phyloP scores from a whole-genome alignment of 2,113 vertebrate genomes.

The Phycodurus eques region DNA sequence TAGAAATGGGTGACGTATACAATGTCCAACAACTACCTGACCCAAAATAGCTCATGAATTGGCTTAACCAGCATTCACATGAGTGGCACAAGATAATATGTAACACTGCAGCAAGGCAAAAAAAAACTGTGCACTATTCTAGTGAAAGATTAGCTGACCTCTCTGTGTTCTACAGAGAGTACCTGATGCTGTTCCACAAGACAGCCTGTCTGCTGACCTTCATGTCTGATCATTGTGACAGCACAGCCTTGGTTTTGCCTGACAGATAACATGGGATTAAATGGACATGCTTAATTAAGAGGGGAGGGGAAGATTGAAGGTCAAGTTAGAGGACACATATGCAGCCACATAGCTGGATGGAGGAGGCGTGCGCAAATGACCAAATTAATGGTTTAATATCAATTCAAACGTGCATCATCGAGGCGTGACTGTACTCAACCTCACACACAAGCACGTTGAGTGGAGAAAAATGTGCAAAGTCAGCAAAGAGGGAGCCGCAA shows the following conservation, averaged over 20 bases:
- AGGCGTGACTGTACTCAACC: background rate
- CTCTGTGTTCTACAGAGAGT: slow-evolving; percentile 35
- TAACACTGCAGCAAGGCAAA: too few species aligned
- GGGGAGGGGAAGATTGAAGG: slow-evolving; percentile 35
- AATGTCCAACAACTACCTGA: too few species aligned
- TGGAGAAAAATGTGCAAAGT: background rate
- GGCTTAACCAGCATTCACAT: too few species aligned
- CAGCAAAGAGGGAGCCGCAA: slow-evolving; percentile 10
- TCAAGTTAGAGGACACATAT: slow-evolving; percentile 27
- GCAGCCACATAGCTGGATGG: slow-evolving; percentile 1
- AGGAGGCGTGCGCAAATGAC: background rate
- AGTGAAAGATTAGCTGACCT: slow-evolving; percentile 40
- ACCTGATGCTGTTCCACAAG: slow-evolving; percentile 39
- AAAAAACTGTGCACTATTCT: background rate
- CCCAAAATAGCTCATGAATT: too few species aligned
- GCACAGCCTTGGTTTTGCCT: slow-evolving; percentile 6
- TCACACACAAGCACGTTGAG: background rate
- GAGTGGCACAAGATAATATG: too few species aligned
- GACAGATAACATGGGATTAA: slow-evolving; percentile 1
- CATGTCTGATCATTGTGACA: slow-evolving; percentile 29
- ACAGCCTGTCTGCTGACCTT: slow-evolving; percentile 57
- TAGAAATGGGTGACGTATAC: too few species aligned
- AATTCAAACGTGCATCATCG: background rate
- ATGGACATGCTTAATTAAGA: background rate
- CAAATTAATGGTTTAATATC: background rate